These are phyloP conservation scores for Rotaria sp. DNA, from an alignment of 2,888 invertebrate genomes.

Conservation along the genomic window DNA sequence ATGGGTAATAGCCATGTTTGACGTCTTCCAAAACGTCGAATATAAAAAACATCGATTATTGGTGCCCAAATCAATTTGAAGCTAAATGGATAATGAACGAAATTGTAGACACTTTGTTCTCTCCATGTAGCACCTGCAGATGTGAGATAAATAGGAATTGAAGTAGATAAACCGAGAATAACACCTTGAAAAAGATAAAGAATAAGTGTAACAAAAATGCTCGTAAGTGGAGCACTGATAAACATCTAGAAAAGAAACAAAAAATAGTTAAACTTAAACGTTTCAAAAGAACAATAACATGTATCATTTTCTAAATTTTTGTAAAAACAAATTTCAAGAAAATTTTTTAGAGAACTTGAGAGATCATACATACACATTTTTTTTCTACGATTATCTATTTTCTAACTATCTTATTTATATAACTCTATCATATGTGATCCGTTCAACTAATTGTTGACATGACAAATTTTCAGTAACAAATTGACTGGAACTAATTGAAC, in stretches of 20 bases:
- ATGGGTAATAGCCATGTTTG: slow-evolving; percentile 83
- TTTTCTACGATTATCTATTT: too few relatives aligned
- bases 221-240: background rate
- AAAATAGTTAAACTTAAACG: too few relatives aligned
- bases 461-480: too few relatives aligned
- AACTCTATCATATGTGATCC: too few relatives aligned
- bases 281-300: too few relatives aligned
- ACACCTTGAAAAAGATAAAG: background rate
- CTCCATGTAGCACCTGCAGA: slow-evolving; percentile 64
- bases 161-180: background rate
- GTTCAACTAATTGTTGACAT: too few relatives aligned
- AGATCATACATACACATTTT: too few relatives aligned
- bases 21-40: slow-evolving; percentile 73
- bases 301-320: too few relatives aligned
- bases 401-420: too few relatives aligned
- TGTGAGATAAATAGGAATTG: background rate
- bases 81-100: slow-evolving; percentile 79
- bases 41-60: slow-evolving; percentile 83
- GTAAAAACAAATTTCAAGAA: too few relatives aligned
- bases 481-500: too few relatives aligned
- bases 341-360: too few relatives aligned
- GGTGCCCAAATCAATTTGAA: slow-evolving; percentile 95
- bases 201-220: background rate
- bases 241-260: background rate
- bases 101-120: slow-evolving; percentile 75